phyloP scores from a whole-genome alignment of 2,113 vertebrate genomes.

The Spea bombifrons region DNA sequence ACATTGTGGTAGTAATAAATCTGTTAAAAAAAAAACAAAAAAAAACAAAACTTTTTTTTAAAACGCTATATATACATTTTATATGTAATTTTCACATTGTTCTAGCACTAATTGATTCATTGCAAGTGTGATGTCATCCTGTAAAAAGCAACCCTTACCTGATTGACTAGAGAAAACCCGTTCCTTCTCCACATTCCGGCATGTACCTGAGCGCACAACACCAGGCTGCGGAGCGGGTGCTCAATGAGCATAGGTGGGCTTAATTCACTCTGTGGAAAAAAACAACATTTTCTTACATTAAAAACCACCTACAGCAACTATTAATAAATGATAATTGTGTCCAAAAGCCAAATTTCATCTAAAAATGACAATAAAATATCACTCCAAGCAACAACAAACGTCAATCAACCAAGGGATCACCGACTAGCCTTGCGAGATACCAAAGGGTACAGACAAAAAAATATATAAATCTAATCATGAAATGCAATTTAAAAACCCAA shows the following conservation, averaged over 20 bases:
- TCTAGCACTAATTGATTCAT: not conserved
- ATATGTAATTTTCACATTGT: no score
- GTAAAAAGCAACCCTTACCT: conserved; percentile 65
- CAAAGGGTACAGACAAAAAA: no score
- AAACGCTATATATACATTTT: no score
- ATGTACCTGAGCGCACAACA: conserved; percentile 94
- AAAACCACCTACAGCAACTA: no score
- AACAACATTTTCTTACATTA: conserved; percentile 23
- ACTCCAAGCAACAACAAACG: conserved; percentile 3
- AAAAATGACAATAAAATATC: not conserved
- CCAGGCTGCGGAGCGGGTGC: conserved; percentile 89
- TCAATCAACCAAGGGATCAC: not conserved
- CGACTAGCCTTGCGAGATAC: no score
- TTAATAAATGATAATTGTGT: no score
- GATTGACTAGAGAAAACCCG: conserved; percentile 94
- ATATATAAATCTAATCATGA: no score
- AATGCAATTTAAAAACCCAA: no score
- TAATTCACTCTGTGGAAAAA: conserved; percentile 80
- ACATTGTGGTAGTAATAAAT: conserved; percentile 99
- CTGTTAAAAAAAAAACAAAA: conserved; percentile 62
- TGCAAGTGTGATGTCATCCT: not conserved
- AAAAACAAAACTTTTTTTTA: not conserved
- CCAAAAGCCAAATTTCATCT: no score
- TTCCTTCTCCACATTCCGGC: conserved; percentile 99
- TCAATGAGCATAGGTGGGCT: conserved; percentile 94